Percentiles rank a stretch among this genome's conserved stretches.
phyloP scores from a whole-genome alignment of 1,140 invertebrate species.

The Bilobella aurantiaca region DNA sequence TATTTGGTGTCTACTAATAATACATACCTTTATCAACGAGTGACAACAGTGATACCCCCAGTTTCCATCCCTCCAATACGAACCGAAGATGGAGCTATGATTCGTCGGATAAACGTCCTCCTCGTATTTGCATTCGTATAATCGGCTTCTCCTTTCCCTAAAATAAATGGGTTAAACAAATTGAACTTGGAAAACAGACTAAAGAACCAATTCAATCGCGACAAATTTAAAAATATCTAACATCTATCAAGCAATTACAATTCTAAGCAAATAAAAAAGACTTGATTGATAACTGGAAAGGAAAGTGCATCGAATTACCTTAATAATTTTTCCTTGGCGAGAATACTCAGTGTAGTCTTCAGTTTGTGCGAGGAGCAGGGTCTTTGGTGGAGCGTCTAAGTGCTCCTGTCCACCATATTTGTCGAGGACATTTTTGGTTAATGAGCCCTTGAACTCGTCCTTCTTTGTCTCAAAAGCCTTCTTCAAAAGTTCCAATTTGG shows the following conservation, averaged over 20 bases:
- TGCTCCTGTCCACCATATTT: constrained; percentile 89
- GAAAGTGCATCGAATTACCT: constrained; percentile 42
- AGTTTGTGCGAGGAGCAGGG: constrained; percentile 82
- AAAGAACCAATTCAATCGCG: neutral
- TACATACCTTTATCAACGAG: constrained; percentile 70
- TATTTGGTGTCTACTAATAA: constrained; percentile 23
- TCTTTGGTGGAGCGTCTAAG: constrained; percentile 69
- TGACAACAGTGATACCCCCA: constrained; percentile 98
- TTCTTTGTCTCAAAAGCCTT: constrained; percentile 83
- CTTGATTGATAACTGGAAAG: no score
- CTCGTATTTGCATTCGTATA: constrained; percentile 80
- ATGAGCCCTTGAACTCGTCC: constrained; percentile 65
- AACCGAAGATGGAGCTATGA: constrained; percentile 90
- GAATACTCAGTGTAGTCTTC: constrained; percentile 96
- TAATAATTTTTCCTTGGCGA: constrained; percentile 71
- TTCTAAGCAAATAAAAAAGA: no score
- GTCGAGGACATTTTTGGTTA: constrained; percentile 65
- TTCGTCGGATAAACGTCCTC: constrained; percentile 90
- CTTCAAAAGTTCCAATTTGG: constrained; percentile 85
- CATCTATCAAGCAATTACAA: neutral
- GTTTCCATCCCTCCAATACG: constrained; percentile 77
- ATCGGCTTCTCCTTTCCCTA: constrained; percentile 74
- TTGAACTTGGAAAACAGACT: no score
- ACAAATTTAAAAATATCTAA: constrained; percentile 4
- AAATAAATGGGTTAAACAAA: constrained; percentile 15